phyloP scores from a whole-genome alignment of 2,888 invertebrate species.

The Drosophila anomalata region DNA sequence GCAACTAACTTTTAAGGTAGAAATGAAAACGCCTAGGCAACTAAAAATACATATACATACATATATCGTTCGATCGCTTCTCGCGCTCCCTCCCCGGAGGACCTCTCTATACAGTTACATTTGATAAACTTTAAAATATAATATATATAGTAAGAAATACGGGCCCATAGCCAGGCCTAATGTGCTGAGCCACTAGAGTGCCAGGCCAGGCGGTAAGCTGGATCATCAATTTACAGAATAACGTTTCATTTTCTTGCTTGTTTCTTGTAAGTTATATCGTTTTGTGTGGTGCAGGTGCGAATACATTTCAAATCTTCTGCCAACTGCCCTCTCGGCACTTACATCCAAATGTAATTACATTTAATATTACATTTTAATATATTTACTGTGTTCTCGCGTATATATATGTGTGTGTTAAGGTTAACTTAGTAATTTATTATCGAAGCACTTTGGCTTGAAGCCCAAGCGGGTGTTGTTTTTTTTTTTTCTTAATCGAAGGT shows the following conservation, averaged over 20 bases:
- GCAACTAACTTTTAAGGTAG: slow-evolving; percentile 51
- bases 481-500: not conserved
- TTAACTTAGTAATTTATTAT: slow-evolving; percentile 45
- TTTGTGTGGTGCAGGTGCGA: slow-evolving; percentile 43
- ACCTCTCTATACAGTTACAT: slow-evolving; percentile 31
- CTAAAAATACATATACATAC: slow-evolving; percentile 60
- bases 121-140: slow-evolving; percentile 25
- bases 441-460: slow-evolving; percentile 66
- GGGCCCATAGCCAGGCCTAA: slow-evolving; percentile 23
- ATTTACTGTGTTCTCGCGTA: slow-evolving; percentile 32
- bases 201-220: slow-evolving; percentile 18
- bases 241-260: slow-evolving; percentile 2
- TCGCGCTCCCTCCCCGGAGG: not conserved
- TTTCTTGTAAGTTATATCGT: slow-evolving; percentile 4
- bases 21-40: slow-evolving; percentile 64
- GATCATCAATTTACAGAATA: slow-evolving; percentile 41
- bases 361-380: slow-evolving; percentile 15
- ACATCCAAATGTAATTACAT: slow-evolving; percentile 18
- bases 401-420: slow-evolving; percentile 28
- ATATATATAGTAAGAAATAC: slow-evolving; percentile 21
- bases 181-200: slow-evolving; percentile 1
- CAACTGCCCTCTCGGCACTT: slow-evolving; percentile 39
- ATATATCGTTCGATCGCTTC: slow-evolving; percentile 12
- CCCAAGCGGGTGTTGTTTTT: slow-evolving; percentile 55
- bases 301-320: slow-evolving; percentile 43